Percentiles rank a stretch among this genome's conserved stretches.
Conservation (phyloP, 2,888 invertebrate genomes). For the Metopia argyrocephala region DNA sequence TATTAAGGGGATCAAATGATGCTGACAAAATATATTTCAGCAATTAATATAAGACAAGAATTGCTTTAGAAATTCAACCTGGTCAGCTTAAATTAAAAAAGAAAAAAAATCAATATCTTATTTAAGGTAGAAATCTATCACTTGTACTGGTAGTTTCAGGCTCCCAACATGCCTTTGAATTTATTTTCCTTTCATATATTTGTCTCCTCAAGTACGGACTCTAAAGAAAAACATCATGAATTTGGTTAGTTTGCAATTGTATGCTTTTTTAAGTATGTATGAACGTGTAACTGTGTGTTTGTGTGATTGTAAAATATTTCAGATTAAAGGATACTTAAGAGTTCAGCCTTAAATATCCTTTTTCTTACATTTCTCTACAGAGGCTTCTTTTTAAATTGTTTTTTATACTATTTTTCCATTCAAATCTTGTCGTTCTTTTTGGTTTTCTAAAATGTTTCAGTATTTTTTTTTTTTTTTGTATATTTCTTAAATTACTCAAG, state of each 20-base stretch:
- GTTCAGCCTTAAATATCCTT: conserved; percentile 55
- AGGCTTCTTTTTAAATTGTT: not conserved
- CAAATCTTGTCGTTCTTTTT: not conserved
- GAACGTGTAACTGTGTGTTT: not conserved
- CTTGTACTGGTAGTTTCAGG: not conserved
- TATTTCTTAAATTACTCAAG: conserved; percentile 17
- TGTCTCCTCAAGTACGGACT: conserved; percentile 38
- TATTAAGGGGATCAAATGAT: not conserved
- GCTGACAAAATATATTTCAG: too few species aligned
- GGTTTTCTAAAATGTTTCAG: not conserved
- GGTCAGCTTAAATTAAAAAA: conserved; percentile 3
- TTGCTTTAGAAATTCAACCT: too few species aligned
- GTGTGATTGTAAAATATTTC: not conserved
- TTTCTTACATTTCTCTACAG: conserved; percentile 37
- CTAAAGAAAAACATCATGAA: conserved; percentile 30
- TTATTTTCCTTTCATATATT: conserved; percentile 14
- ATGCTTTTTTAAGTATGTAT: not conserved
- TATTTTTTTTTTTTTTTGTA: not conserved
- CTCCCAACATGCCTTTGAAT: not conserved
- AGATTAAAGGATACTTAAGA: conserved; percentile 56
- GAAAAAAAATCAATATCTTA: not conserved
- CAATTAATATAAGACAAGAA: too few species aligned
- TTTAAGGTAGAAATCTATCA: not conserved
- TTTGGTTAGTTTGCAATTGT: conserved; percentile 22
- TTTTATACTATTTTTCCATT: not conserved